A percentile compares a stretch with the other conserved stretches of the same genome.
phyloP scores from a whole-genome alignment of 2,888 invertebrate species.

The Tanaodytes sp. region DNA sequence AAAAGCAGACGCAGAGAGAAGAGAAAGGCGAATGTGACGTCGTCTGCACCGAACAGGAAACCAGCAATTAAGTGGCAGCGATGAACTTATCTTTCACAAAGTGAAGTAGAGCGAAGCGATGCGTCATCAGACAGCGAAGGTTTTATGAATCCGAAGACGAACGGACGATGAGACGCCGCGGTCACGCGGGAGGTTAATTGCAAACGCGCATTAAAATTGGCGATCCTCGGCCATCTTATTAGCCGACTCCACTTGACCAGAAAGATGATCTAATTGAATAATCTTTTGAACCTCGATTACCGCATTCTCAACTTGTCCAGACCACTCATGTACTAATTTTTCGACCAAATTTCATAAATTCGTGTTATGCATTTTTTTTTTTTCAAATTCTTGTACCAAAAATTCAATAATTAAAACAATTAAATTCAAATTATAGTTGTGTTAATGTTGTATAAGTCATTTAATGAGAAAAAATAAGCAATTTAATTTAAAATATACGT shows the following conservation, averaged over 20 bases:
- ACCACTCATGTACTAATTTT: no score
- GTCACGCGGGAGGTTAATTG: slow-evolving; percentile 52
- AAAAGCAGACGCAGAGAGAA: slow-evolving; percentile 17
- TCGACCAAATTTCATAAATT: no score
- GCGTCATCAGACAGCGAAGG: slow-evolving; percentile 31
- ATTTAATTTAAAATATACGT: no score
- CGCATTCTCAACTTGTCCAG: no score
- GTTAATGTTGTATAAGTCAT: no score
- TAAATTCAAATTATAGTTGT: no score
- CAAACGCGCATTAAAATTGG: slow-evolving; percentile 47
- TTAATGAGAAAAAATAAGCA: no score
- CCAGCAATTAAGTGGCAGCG: slow-evolving; percentile 69
- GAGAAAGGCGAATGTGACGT: slow-evolving; percentile 30
- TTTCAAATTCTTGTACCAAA: no score
- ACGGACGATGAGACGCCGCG: no score
- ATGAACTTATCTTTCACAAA: slow-evolving; percentile 64
- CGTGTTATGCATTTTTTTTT: no score
- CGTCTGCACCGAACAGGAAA: slow-evolving; percentile 65
- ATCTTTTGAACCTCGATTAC: no score
- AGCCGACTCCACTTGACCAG: slow-evolving; percentile 20
- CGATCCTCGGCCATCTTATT: slow-evolving; percentile 34
- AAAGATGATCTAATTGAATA: slow-evolving; percentile 35
- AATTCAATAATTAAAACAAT: no score
- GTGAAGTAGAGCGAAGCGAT: slow-evolving; percentile 44
- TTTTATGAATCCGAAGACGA: slow-evolving; percentile 28